A percentile compares a stretch with the other conserved stretches of the same genome.
These are phyloP conservation scores for Mareca strepera DNA, from an alignment of 2,797 vertebrate species.

Conservation along the genomic window DNA sequence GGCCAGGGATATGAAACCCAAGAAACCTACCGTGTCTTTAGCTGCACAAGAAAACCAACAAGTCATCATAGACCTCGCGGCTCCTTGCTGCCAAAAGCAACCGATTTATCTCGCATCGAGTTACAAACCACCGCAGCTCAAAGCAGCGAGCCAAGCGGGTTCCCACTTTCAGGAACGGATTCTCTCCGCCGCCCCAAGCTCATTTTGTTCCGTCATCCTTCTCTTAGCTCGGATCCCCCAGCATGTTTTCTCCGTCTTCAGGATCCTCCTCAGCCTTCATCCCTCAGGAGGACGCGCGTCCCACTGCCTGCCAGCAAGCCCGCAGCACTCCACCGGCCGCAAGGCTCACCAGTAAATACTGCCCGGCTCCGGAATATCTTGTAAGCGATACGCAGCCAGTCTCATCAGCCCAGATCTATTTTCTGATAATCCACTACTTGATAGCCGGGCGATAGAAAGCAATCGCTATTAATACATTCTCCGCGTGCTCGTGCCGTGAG, in stretches of 20 bases:
- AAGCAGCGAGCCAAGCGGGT: background rate
- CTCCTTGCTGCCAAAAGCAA: constrained; percentile 70
- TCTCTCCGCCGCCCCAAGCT: background rate
- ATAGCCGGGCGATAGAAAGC: constrained; percentile 88
- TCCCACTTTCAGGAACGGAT: background rate
- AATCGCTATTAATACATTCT: constrained; percentile 87
- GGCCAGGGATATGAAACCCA: accelerated
- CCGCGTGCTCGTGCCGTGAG: constrained; percentile 88
- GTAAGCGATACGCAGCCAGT: constrained; percentile 83
- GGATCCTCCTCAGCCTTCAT: constrained; percentile 82
- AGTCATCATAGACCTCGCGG: constrained; percentile 84
- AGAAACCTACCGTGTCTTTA: constrained; percentile 89
- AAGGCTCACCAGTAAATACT: constrained; percentile 75
- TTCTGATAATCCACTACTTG: constrained; percentile 88
- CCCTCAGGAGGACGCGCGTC: constrained; percentile 13
- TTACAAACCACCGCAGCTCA: constrained; percentile 68
- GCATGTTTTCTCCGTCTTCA: constrained; percentile 57
- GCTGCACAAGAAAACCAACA: constrained; percentile 93
- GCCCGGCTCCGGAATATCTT: constrained; percentile 78
- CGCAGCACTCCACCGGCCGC: background rate
- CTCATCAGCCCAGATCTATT: constrained; percentile 82
- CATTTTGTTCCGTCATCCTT: background rate
- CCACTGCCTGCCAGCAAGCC: background rate
- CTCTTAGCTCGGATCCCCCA: constrained; percentile 52
- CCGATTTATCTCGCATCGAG: constrained; percentile 9